These are phyloP conservation scores for Smutsia gigantea DNA, from an alignment of 2,797 vertebrate species.

Conservation along the genomic window DNA sequence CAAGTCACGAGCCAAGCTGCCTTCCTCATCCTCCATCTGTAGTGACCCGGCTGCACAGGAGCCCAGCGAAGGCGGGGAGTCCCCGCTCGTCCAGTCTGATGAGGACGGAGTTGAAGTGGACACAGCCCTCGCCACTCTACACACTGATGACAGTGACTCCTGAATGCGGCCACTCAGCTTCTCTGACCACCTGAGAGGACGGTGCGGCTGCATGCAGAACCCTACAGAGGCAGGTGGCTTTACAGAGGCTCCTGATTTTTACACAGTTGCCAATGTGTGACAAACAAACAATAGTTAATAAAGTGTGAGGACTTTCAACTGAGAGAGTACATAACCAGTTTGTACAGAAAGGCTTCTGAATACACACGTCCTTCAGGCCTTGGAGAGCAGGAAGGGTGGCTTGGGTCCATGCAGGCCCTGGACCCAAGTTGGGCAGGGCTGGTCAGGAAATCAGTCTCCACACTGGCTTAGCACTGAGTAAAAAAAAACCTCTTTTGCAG, in stretches of 20 bases:
- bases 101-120: slow-evolving; percentile 95
- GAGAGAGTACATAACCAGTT: slow-evolving; percentile 59
- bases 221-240: slow-evolving; percentile 21
- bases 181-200: neutral
- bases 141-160: slow-evolving; percentile 91
- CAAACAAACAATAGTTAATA: slow-evolving; percentile 55
- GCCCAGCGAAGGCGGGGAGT: slow-evolving; percentile 86
- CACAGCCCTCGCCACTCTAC: slow-evolving; percentile 86
- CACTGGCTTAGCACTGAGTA: neutral
- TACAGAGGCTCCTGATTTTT: slow-evolving; percentile 64
- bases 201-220: accelerated
- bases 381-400: neutral
- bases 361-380: accelerated
- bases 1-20: slow-evolving; percentile 89
- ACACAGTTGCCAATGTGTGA: slow-evolving; percentile 62
- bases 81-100: slow-evolving; percentile 91
- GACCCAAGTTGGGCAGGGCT: neutral
- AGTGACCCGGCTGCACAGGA: slow-evolving; percentile 91
- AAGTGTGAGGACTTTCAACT: slow-evolving; percentile 75
- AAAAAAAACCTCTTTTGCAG: neutral
- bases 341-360: neutral
- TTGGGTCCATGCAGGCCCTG: neutral
- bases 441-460: neutral
- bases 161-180: slow-evolving; percentile 71
- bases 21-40: slow-evolving; percentile 89